Evolutionary conservation across 2,888 invertebrate species (phyloP).

Genomic region (Acanthoscelides obtectus): DNA sequence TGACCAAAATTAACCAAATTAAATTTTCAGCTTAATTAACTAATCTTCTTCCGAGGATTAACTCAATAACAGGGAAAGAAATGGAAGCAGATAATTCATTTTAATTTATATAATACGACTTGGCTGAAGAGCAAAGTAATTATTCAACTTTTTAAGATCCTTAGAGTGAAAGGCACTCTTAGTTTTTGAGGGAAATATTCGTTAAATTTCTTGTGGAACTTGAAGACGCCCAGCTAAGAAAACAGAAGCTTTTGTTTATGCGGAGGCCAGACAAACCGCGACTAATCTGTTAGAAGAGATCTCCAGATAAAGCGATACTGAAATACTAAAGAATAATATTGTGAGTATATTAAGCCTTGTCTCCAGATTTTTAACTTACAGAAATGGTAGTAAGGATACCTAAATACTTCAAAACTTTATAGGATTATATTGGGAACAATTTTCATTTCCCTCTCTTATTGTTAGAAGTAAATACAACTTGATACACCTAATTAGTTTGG

Average conservation of each 20-base stretch:
- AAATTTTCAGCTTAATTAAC: background rate
- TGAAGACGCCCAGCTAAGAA: background rate
- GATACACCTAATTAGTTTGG: no score
- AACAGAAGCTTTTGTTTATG: background rate
- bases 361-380: background rate
- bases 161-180: background rate
- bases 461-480: no score
- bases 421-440: no score
- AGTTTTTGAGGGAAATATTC: background rate
- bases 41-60: background rate
- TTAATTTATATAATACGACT: background rate
- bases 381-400: background rate
- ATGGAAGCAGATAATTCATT: background rate
- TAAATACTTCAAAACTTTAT: no score
- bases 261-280: background rate
- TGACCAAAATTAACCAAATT: background rate
- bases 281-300: background rate
- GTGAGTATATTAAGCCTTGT: background rate
- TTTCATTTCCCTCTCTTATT: no score
- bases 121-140: background rate
- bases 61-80: background rate
- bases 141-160: background rate
- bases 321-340: slow-evolving; percentile 1
- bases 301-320: background rate
- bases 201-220: background rate